These are phyloP conservation scores for Enteromius mattozi DNA, from an alignment of 2,797 vertebrate genomes.

Conservation along the genomic window DNA sequence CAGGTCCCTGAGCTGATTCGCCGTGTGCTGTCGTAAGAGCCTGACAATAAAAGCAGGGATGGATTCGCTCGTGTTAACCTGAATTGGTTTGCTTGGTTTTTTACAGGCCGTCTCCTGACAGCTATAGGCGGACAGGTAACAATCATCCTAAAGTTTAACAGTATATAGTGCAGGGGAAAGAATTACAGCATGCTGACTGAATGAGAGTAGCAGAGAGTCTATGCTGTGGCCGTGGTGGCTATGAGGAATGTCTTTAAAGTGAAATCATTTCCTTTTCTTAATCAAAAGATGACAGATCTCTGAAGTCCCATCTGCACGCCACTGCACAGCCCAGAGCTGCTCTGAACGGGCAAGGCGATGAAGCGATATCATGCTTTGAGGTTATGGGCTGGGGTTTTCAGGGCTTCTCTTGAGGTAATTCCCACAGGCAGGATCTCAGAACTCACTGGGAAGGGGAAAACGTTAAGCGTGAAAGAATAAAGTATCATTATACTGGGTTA, in stretches of 20 bases:
- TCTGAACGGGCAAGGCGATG: constrained; percentile 48
- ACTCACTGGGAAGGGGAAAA: constrained; percentile 26
- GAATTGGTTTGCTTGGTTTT: constrained; percentile 29
- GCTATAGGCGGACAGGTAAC: constrained; percentile 82
- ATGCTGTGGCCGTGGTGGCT: constrained; percentile 50
- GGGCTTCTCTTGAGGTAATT: constrained; percentile 39
- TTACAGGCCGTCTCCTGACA: constrained; percentile 30
- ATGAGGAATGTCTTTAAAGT: constrained; percentile 88
- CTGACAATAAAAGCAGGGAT: constrained; percentile 52
- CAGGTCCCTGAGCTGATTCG: constrained; percentile 87
- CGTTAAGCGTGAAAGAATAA: constrained; percentile 26
- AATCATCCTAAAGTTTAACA: constrained; percentile 78
- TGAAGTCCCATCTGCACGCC: constrained; percentile 88
- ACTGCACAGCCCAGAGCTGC: constrained; percentile 71
- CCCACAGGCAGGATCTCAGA: constrained; percentile 7
- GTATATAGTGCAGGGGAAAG: constrained; percentile 46
- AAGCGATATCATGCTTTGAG: constrained; percentile 47
- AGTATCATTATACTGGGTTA: constrained; percentile 20
- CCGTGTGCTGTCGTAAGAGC: constrained; percentile 73
- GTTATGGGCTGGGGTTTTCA: constrained; percentile 52
- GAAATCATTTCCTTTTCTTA: constrained; percentile 94
- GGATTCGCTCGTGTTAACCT: constrained; percentile 19
- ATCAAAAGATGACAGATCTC: constrained; percentile 90
- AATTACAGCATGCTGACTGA: constrained; percentile 41
- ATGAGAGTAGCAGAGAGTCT: constrained; percentile 70